Percentiles rank a stretch among this genome's conserved stretches.
These are phyloP conservation scores for Philopedon plagiatum DNA, from an alignment of 2,888 invertebrate species.

Conservation along the genomic window DNA sequence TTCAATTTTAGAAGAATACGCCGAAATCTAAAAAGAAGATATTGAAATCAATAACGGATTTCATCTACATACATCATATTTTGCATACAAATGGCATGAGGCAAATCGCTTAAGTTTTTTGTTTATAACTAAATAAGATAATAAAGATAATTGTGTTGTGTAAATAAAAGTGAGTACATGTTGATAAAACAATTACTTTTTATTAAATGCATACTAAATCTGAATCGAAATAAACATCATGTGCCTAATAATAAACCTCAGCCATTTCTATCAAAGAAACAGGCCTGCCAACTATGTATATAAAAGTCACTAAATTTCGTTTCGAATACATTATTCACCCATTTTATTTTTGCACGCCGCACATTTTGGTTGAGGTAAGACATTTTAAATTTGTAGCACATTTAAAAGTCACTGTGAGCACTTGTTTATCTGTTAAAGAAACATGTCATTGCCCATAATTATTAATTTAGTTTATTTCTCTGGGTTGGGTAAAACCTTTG, in stretches of 20 bases:
- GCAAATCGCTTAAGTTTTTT: constrained; percentile 16
- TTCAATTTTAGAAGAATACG: constrained; percentile 55
- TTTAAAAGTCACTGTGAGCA: constrained; percentile 6
- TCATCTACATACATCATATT: constrained; percentile 5
- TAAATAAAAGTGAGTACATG: constrained; percentile 43
- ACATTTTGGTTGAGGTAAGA: constrained; percentile 55
- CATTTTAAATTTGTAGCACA: constrained; percentile 18
- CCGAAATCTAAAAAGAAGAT: constrained; percentile 55
- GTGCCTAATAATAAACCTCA: constrained; percentile 15
- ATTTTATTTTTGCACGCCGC: constrained; percentile 57
- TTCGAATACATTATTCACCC: constrained; percentile 35
- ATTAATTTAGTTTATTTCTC: neutral
- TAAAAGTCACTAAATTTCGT: constrained; percentile 4
- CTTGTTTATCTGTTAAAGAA: constrained; percentile 11
- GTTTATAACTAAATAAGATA: constrained; percentile 30
- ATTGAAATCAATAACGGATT: constrained; percentile 47
- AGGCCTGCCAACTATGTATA: constrained; percentile 19
- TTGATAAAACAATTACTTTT: constrained; percentile 17
- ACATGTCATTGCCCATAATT: constrained; percentile 10
- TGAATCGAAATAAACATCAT: constrained; percentile 12
- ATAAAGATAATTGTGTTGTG: constrained; percentile 24
- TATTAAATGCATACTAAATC: neutral
- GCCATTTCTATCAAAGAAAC: constrained; percentile 18
- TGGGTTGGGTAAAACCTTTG: neutral
- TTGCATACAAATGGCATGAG: constrained; percentile 32